Conservation (phyloP, 2,888 invertebrate genomes). For the Gasteruption jaculator region DNA sequence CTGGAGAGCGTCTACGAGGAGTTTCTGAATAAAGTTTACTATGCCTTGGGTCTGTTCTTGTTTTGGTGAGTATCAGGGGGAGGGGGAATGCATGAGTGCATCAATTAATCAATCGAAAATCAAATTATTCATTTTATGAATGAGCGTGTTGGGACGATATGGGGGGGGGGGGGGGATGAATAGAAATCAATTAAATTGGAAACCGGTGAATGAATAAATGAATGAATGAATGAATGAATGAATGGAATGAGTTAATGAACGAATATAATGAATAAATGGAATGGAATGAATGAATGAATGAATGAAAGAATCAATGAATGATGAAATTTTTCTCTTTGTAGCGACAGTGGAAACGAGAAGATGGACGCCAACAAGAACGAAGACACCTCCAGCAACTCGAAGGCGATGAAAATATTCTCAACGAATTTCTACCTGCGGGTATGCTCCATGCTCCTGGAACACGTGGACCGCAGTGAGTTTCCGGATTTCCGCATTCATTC, state of each 20-base stretch:
- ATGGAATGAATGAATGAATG: no score
- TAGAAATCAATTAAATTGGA: no score
- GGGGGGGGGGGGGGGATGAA: no score
- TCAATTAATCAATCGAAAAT: no score
- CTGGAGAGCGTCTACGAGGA: slow-evolving; percentile 58
- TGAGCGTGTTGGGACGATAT: no score
- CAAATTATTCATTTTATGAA: no score
- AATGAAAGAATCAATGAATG: background rate
- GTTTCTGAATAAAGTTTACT: slow-evolving; percentile 54
- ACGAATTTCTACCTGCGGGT: slow-evolving; percentile 44
- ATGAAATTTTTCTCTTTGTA: slow-evolving; percentile 14
- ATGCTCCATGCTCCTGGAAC: slow-evolving; percentile 40
- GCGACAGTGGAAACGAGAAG: slow-evolving; percentile 31
- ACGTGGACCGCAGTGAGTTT: slow-evolving; percentile 40
- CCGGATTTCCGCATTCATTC: background rate
- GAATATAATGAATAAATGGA: no score
- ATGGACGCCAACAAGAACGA: slow-evolving; percentile 30
- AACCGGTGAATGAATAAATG: no score
- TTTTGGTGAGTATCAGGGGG: slow-evolving; percentile 42
- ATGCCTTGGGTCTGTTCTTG: slow-evolving; percentile 44
- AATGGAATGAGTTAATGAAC: no score
- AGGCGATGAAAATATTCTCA: slow-evolving; percentile 38
- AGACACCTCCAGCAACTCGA: slow-evolving; percentile 20
- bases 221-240: no score
- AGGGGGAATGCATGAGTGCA: no score